Evolutionary conservation across 2,113 vertebrate species (phyloP).

Genomic region (Rhegmatorhina hoffmannsi): DNA sequence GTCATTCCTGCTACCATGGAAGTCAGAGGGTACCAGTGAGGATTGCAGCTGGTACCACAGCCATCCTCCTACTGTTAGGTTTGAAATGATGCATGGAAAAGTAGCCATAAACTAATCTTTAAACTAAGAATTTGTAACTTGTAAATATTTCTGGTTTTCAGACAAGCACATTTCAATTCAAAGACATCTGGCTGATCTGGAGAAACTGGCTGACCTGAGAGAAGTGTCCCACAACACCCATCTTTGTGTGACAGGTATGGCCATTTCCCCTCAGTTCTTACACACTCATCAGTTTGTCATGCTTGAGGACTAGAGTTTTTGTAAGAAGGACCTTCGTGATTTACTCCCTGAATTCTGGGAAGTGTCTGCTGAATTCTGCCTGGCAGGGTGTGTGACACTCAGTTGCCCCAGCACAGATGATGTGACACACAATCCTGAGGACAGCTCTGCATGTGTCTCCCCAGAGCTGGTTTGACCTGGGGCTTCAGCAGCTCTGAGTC

Average conservation of each 20-base stretch:
- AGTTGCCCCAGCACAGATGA: neutral
- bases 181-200: constrained; percentile 84
- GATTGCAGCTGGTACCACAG: neutral
- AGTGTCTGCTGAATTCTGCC: neutral
- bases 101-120: neutral
- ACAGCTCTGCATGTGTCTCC: too few species aligned
- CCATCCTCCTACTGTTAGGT: neutral
- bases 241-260: constrained; percentile 53
- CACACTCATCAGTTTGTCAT: neutral
- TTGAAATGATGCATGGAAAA: neutral
- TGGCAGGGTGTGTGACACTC: neutral
- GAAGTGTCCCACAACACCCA: constrained; percentile 65
- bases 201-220: constrained; percentile 83
- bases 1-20: neutral
- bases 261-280: neutral
- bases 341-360: neutral
- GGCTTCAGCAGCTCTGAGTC: neutral
- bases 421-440: too few species aligned
- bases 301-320: neutral
- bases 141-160: constrained; percentile 66
- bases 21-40: neutral
- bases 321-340: neutral
- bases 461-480: neutral
- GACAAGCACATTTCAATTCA: constrained; percentile 95
- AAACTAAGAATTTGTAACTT: neutral